Base-by-base conservation (phyloP, 2,888 invertebrate species). In the Dynastes tityus region DNA sequence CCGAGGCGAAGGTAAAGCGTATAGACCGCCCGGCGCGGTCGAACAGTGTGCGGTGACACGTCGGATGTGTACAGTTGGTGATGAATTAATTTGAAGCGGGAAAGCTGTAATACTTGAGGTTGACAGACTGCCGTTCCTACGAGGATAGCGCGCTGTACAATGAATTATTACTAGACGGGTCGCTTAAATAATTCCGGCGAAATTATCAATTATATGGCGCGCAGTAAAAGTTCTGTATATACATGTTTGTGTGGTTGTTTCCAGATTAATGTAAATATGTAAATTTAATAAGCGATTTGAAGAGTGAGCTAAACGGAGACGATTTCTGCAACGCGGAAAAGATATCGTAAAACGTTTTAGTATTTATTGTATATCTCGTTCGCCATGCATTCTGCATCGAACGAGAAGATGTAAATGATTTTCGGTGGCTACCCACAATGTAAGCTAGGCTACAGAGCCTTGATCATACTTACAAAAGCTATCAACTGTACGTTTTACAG, bases 51-150 rank as follows among this genome's bases (percentile, higher is more conserved):
- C 61, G 73, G 73, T 74, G 73, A 74, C 61, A 74, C 61, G 45
- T 61, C 73, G 73, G 73, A 74, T 74, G 45, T 45, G 27, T 74
- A 73, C 73, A 61, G 73, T 27, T 45, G 58, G 73, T 61, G 73
- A 74, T 74, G 73, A 74, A 74, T 74, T 74, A 74, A 74, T 74
- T 74, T 74, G 45, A 74, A 74, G 61, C 61, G 73, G 73, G 29
- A 74, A 29, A 61, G 61, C 61, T 74, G 55, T 74, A 61, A 61
- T 74, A 61, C 61, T 74, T 74, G 73, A 61, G 73, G 61, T 61
- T 74, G 73, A 74, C 61, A 27, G 73, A 74, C 45, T 74, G 45
- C 16, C 40, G 27, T 63, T 74, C n/a, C 58, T 61, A 8, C 45
- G 58, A 61, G 40, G 40, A 45, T 45, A 61, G 27, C 27, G 22